These are phyloP conservation scores for Dipodomys stephensi DNA, from an alignment of 2,113 vertebrate genomes.

Conservation along the genomic window DNA sequence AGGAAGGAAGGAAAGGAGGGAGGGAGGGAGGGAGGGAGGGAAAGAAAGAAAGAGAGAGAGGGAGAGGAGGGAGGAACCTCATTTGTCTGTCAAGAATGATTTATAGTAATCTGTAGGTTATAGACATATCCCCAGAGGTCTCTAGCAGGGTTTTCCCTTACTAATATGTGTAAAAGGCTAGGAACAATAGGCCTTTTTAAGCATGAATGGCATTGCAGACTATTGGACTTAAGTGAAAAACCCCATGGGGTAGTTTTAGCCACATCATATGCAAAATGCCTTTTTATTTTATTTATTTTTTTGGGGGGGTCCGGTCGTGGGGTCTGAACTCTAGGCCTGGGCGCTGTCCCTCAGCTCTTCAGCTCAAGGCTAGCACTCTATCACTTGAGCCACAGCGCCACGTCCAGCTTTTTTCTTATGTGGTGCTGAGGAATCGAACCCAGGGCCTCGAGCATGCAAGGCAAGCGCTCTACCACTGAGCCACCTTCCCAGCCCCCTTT, in stretches of 20 bases:
- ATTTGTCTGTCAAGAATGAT: not conserved
- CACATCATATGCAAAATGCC: not conserved
- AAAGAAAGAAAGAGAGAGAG: too few species aligned
- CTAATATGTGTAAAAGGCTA: not conserved
- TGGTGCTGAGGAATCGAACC: too few species aligned
- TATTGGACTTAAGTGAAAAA: not conserved
- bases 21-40: not conserved
- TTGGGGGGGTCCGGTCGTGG: too few species aligned
- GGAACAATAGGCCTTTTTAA: not conserved
- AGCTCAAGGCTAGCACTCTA: too few species aligned
- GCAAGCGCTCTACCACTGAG: too few species aligned
- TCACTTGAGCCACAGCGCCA: too few species aligned
- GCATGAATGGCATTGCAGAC: not conserved
- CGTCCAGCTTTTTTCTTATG: too few species aligned
- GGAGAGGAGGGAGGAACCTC: not conserved
- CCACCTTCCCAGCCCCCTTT: too few species aligned
- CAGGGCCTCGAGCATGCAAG: too few species aligned
- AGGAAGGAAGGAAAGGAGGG: too few species aligned
- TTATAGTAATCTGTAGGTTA: not conserved
- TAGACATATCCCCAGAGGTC: not conserved
- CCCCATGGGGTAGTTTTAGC: not conserved
- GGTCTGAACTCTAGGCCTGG: too few species aligned
- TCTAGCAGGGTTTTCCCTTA: not conserved
- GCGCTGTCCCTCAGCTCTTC: too few species aligned
- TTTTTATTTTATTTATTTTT: not conserved